phyloP scores from a whole-genome alignment of 2,113 vertebrate genomes.

The Rhinoderma darwinii region DNA sequence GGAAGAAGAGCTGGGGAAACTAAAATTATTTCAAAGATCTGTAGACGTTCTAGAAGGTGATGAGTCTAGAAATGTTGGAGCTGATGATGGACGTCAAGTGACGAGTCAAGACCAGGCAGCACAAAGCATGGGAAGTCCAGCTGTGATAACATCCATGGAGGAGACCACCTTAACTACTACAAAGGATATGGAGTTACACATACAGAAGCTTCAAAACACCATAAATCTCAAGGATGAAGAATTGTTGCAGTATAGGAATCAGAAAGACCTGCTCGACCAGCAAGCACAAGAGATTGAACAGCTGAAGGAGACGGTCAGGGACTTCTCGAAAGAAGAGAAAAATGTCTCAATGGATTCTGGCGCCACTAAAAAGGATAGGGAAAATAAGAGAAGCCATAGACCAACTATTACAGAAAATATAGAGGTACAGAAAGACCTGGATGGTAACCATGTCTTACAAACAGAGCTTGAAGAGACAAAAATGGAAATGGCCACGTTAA shows the following conservation, averaged over 20 bases:
- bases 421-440: constrained; percentile 62
- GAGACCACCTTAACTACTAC: constrained; percentile 69
- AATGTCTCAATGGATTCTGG: constrained; percentile 66
- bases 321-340: constrained; percentile 82
- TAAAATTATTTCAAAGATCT: constrained; percentile 71
- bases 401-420: constrained; percentile 70
- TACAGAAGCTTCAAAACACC: constrained; percentile 77
- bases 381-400: constrained; percentile 69
- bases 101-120: constrained; percentile 59
- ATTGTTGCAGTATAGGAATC: constrained; percentile 68
- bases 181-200: constrained; percentile 66
- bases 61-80: constrained; percentile 51
- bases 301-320: constrained; percentile 89
- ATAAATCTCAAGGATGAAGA: constrained; percentile 80
- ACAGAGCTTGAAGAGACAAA: constrained; percentile 10
- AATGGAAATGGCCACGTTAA: neutral
- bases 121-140: constrained; percentile 70
- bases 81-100: neutral
- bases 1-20: constrained; percentile 73
- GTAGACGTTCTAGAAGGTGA: constrained; percentile 64
- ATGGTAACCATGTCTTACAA: neutral
- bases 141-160: constrained; percentile 70
- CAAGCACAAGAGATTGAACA: constrained; percentile 83
- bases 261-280: constrained; percentile 72
- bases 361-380: constrained; percentile 74